Percentiles rank a stretch among this genome's conserved stretches.
phyloP scores from a whole-genome alignment of 2,113 vertebrate genomes.

The Phasianus colchicus region DNA sequence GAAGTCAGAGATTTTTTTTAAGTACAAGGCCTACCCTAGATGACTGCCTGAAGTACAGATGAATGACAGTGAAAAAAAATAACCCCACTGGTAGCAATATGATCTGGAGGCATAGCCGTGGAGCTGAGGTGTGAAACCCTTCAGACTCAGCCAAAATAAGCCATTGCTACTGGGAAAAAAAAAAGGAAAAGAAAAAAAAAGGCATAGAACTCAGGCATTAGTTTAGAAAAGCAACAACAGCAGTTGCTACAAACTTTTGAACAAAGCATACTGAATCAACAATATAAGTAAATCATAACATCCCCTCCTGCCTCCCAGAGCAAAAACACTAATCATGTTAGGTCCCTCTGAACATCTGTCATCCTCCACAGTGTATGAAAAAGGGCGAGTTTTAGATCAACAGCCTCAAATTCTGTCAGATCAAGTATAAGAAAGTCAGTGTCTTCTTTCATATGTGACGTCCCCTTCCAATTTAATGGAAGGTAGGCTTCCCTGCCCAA shows the following conservation, averaged over 20 bases:
- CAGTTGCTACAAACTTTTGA: conserved; percentile 39
- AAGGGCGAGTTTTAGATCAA: conserved; percentile 40
- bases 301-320: conserved; percentile 23
- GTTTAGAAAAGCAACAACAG: conserved; percentile 24
- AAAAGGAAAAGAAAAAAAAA: background rate
- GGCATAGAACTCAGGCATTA: background rate
- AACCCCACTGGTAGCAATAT: conserved; percentile 41
- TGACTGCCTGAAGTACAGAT: conserved; percentile 43
- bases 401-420: background rate
- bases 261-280: conserved; percentile 37
- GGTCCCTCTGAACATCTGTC: conserved; percentile 52
- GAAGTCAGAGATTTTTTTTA: conserved; percentile 38
- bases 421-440: background rate
- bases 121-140: conserved; percentile 41
- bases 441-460: background rate
- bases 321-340: conserved; percentile 28
- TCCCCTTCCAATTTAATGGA: background rate
- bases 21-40: conserved; percentile 17
- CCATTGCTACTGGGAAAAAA: background rate
- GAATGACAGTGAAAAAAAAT: conserved; percentile 40
- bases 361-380: background rate
- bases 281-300: conserved; percentile 52
- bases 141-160: conserved; percentile 46
- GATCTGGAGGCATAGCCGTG: conserved; percentile 31
- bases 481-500: background rate